These are phyloP conservation scores for Todus mexicanus DNA, from an alignment of 2,797 vertebrate species.

Conservation along the genomic window DNA sequence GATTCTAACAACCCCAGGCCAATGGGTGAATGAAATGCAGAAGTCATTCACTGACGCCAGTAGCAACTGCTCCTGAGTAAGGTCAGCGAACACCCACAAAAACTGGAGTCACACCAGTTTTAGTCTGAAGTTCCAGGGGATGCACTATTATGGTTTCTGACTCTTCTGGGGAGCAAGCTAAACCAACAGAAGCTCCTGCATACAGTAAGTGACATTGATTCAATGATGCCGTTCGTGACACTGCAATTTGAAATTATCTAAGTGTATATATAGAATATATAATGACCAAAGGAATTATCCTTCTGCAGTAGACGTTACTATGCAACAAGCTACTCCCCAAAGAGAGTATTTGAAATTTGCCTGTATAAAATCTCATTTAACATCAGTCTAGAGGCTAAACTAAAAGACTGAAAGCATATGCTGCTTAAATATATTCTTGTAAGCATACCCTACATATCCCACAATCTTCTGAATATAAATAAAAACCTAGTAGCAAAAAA, in stretches of 20 bases:
- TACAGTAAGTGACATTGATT: neutral
- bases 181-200: neutral
- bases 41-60: neutral
- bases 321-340: neutral
- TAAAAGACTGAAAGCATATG: neutral
- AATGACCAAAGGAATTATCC: neutral
- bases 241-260: neutral
- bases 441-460: neutral
- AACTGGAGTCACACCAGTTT: neutral
- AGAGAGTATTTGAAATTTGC: neutral
- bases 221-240: neutral
- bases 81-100: neutral
- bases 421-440: neutral
- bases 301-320: neutral
- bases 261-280: neutral
- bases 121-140: neutral
- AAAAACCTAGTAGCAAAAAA: neutral
- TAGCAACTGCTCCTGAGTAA: neutral
- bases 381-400: neutral
- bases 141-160: neutral
- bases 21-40: neutral
- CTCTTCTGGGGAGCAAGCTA: neutral
- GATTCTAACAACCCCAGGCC: rapidly evolving
- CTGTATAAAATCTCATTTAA: neutral
- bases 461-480: neutral